Conservation (phyloP, 2,113 vertebrate genomes). For the Pongo abelii region DNA sequence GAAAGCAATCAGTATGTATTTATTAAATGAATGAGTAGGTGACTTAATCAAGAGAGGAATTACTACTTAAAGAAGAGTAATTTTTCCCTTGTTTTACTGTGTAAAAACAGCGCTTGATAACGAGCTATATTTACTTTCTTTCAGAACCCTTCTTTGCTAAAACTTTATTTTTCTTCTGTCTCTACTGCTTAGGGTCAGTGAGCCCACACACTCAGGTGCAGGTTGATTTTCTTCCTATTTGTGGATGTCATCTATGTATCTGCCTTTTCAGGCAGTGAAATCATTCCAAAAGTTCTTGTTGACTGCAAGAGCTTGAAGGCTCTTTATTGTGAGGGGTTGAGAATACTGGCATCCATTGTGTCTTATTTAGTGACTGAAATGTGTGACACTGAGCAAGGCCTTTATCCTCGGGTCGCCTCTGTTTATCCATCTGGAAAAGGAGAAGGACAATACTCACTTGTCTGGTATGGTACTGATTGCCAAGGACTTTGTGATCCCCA, state of each 20-base stretch:
- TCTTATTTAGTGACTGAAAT: slow-evolving; percentile 33
- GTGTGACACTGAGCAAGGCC: neutral
- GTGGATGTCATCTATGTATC: neutral
- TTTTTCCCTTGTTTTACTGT: neutral
- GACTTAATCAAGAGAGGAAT: neutral
- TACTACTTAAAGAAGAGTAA: neutral
- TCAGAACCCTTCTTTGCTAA: neutral
- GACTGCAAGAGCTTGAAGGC: slow-evolving; percentile 24
- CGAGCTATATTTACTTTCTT: slow-evolving; percentile 39
- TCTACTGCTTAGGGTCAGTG: neutral
- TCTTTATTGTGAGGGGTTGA: neutral
- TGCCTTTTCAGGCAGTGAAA: neutral
- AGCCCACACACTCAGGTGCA: neutral
- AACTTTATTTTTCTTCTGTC: slow-evolving; percentile 10
- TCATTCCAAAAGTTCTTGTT: slow-evolving; percentile 45
- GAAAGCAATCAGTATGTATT: neutral
- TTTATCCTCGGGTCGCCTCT: slow-evolving; percentile 32
- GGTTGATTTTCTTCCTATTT: neutral
- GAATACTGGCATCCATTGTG: slow-evolving; percentile 39
- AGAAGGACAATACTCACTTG: slow-evolving; percentile 37
- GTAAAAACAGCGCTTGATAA: neutral
- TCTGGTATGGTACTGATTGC: slow-evolving; percentile 37
- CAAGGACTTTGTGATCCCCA: slow-evolving; percentile 60
- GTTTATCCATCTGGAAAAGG: slow-evolving; percentile 47
- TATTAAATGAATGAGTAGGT: slow-evolving; percentile 6